phyloP scores from a whole-genome alignment of 1,140 invertebrate species.

The Aphis gossypii region DNA sequence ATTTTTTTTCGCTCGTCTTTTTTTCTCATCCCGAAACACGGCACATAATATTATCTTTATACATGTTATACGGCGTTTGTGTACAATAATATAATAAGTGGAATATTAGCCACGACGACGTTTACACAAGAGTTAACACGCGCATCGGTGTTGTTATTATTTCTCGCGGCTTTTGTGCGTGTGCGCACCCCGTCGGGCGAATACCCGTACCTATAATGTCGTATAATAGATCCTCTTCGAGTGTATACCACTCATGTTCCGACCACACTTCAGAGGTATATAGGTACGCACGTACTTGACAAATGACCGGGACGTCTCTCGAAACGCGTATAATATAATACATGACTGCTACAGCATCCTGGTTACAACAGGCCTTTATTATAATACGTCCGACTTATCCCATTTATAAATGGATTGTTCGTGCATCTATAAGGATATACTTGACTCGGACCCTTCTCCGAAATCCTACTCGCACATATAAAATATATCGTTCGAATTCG shows the following conservation, averaged over 20 bases:
- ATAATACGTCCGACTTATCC: neutral
- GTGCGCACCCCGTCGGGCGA: neutral
- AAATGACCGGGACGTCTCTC: constrained; percentile 40
- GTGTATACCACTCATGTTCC: neutral
- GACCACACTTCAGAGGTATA: neutral
- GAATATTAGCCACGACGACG: constrained; percentile 22
- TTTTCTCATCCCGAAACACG: neutral
- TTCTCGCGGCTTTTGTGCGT: neutral
- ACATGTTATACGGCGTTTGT: neutral
- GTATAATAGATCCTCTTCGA: neutral
- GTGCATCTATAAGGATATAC: neutral
- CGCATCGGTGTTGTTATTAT: neutral
- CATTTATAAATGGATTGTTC: neutral
- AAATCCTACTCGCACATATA: neutral
- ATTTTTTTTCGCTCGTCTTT: neutral
- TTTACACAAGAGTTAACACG: constrained; percentile 13
- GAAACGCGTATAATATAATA: neutral
- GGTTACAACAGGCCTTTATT: neutral
- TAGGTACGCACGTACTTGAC: constrained; percentile 23
- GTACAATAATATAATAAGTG: neutral
- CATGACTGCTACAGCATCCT: neutral
- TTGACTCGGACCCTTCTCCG: neutral
- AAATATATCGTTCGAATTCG: neutral
- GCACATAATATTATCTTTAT: neutral
- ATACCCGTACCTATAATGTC: neutral